phyloP scores from a whole-genome alignment of 1,140 invertebrate species.

The Planococcus citri region DNA sequence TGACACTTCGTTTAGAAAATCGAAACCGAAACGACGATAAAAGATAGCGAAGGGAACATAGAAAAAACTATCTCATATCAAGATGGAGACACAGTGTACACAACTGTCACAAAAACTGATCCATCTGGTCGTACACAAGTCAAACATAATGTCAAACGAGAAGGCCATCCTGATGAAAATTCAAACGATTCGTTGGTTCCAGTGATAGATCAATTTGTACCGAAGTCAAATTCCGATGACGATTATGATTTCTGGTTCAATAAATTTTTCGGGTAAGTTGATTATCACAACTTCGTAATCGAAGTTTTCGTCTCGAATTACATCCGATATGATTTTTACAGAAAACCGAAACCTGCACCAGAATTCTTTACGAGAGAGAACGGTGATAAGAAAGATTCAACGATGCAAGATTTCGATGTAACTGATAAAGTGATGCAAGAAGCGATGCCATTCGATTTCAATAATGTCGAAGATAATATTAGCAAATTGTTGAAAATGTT shows the following conservation, averaged over 20 bases:
- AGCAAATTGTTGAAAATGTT: background rate
- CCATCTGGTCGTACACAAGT: background rate
- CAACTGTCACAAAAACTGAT: background rate
- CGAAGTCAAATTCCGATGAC: too few relatives aligned
- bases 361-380: too few relatives aligned
- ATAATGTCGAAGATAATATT: background rate
- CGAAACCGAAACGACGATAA: background rate
- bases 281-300: background rate
- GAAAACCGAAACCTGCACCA: too few relatives aligned
- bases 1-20: background rate
- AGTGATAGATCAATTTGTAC: too few relatives aligned
- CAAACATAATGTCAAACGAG: background rate
- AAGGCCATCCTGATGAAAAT: background rate
- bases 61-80: background rate
- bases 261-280: background rate
- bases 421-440: too few relatives aligned
- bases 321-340: too few relatives aligned
- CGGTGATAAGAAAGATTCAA: too few relatives aligned
- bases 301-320: too few relatives aligned
- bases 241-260: background rate
- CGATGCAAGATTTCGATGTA: too few relatives aligned
- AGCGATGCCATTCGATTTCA: background rate
- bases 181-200: too few relatives aligned
- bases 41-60: background rate
- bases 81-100: background rate